Base-by-base conservation (phyloP, 30 jellyfish, hydroid and myxozoan species). In the Sanderia malayensis region DNA sequence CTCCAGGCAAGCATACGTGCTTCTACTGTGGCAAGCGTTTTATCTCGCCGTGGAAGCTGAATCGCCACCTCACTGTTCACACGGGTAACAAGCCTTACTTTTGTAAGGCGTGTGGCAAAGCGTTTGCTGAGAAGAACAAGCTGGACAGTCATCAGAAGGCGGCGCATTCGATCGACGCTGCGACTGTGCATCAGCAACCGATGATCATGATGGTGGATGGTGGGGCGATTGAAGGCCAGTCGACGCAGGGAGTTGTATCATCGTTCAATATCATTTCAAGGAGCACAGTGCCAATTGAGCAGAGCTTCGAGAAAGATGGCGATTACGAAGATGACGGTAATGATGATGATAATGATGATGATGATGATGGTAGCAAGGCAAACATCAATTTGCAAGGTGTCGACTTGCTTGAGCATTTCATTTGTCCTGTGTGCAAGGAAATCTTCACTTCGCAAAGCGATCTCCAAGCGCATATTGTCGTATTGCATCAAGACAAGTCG, bases 41-140 rank as follows among this genome's bases (percentile, higher is more conserved):
- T 30, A 70, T 78, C 26, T 78, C 89, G 13, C 89, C 89, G 18
- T 78, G 89, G 89, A 78, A 78, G 60, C 25, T 78, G 65, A 78
- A 78, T 62, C 70, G 89, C 0, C 89, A 78, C 44, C 68, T 34
- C 53, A 78, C 82, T 13, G 69, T 65, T 2, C 89, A 78, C 76
- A 78, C 89, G 0, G 89, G 89, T 1, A 58, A 65, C 24, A 65
- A 66, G 76, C 89, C 89, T 4, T 78, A 58, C 69, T 78, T 25
- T 41, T 78, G 89, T 55, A 78, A 78, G 75, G 31, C 66, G 6
- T 78, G 89, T 71, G 45, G 34, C 37, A 78, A 58, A 65, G 82
- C 89, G 18, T 78, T 64, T 37, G 46, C 89, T 20, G 89, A 78
- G 76, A 78, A 49, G 52, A 78, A 78, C 80, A 78, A 78, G 65